Conservation (phyloP, 2,797 vertebrate genomes). For the Eulemur rubriventer region DNA sequence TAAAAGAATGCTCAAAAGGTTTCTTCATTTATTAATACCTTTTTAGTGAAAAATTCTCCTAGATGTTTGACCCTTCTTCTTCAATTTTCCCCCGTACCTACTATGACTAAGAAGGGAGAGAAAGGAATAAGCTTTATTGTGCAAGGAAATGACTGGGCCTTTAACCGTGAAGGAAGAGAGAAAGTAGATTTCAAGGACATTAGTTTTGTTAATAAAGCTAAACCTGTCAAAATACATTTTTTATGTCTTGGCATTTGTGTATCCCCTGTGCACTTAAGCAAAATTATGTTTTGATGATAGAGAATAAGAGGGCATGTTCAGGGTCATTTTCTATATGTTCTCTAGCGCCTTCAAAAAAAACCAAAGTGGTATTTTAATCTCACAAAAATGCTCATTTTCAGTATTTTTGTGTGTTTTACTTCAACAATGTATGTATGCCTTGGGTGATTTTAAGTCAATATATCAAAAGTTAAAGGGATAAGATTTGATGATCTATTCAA, state of each 20-base stretch:
- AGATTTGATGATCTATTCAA: not conserved
- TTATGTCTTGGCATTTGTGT: not conserved
- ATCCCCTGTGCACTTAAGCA: not conserved
- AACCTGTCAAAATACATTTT: not conserved
- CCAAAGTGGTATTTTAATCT: not conserved
- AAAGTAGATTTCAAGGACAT: slow-evolving; percentile 24
- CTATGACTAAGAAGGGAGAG: not conserved
- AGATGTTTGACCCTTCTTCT: not conserved
- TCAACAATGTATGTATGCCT: not conserved
- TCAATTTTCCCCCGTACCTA: not conserved
- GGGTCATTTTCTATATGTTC: not conserved
- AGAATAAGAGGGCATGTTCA: not conserved
- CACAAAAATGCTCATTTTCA: not conserved
- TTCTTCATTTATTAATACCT: not conserved
- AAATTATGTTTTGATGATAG: not conserved
- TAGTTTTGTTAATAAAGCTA: slow-evolving; percentile 18
- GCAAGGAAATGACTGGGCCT: not conserved
- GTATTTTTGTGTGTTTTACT: not conserved
- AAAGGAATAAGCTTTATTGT: not conserved
- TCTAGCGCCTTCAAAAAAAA: not conserved
- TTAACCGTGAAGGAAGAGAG: not conserved
- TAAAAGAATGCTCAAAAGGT: not conserved
- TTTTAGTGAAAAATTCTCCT: not conserved
- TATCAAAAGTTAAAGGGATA: not conserved
- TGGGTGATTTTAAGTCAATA: not conserved